These are phyloP conservation scores for Felis catus DNA, from an alignment of 2,113 vertebrate genomes.

Conservation along the genomic window F.catus_Fca126_mat1.0 CM031415.1:71966001-71966500, in stretches of 20 bases:
- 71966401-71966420: neutral
- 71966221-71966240: neutral
- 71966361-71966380: neutral
- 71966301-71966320: neutral
- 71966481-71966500: neutral
- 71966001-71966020: neutral
- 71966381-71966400: neutral
- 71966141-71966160: neutral
- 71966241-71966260: neutral
- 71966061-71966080: neutral
- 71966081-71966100: no score
- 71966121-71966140: neutral
- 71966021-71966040: neutral
- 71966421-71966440: fast-evolving
- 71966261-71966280: neutral
- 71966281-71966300: neutral
- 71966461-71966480: fast-evolving
- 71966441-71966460: no score
- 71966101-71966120: neutral
- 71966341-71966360: neutral
- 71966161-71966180: neutral
- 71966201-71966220: neutral
- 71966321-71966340: neutral
- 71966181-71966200: neutral
- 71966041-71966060: neutral